Evolutionary conservation across 2,797 vertebrate genomes (phyloP), one percentile per base, ranked within the genome.

Genomic region (Lates japonicus): DNA sequence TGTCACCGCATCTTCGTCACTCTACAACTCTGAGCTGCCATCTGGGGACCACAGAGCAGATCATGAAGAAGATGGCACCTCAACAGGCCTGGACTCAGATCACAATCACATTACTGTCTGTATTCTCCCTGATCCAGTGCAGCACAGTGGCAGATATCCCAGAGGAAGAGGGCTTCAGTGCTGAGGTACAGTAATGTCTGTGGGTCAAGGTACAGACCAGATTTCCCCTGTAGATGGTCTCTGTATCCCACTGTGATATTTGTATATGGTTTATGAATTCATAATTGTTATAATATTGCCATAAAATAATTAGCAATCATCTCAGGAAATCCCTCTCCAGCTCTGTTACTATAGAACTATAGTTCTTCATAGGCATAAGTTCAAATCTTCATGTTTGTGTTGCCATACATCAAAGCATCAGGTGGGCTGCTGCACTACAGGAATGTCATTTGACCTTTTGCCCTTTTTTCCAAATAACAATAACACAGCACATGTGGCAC

Each of bases 111-210:
- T 46, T 78, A 0, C 74, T 49, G 16, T 83, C 68, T n/a, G 37
- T 85, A 1, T n/a, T 81, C 1, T 71, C 78, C 8, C 41, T 93
- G 74, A 17, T 84, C 49, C 25, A 81, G 70, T 76, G 84, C 81
- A 71, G 80, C 82, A 2, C 78, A 1, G 68, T 49, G 29, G 57
- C 69, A 4, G 72, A 85, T 8, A 77, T 67, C 4, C 81, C 79
- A 2, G 89, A 89, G 71, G 88, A 92, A 1, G 89, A 87, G 10
- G 48, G 19, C 42, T 73, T 94, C 82, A 91, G 68, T 57, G 90
- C 91, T 4, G 93, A 95, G 93, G 94, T 95, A 85, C 25, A 22
- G 9, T 14, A 4, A 19, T 25, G 25, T 58, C 33, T 31, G 11
- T 22, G 13, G 41, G 48, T 67, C 37, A 11, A 13, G n/a, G 1